Base-by-base conservation (phyloP, 1,140 invertebrate genomes). In the Anagrus nilaparvatae region DNA sequence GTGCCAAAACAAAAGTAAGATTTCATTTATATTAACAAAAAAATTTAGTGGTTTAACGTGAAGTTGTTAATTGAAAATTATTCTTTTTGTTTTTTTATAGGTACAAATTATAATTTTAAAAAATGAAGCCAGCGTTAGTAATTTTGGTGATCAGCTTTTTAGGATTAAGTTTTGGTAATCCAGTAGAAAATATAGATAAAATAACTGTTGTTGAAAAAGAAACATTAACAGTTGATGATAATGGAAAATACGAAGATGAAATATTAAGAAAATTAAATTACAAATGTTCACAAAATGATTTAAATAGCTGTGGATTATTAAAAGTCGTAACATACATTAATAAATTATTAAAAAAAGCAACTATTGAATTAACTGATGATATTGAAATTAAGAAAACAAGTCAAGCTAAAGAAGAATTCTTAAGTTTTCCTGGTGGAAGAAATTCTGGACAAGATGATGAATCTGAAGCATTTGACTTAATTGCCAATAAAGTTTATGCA, bases 291-390 rank as follows among this genome's bases (percentile, higher is more conserved):
- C 75, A 82, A 38, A 73, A 79, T 30, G 82, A 87, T 47, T 74
- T 82, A 9, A 81, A 79, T 20, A 79, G 83, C 13, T 88, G 84
- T 54, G 77, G 84, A 46, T 84, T 85, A 70, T 65, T 84, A 4
- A 86, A 87, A 61, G 58, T 85, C 43, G 78, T 86, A 4, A 80
- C 79, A 2, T 86, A 87, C 53, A 83, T 86, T 67, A 85, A 88
- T 61, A 72, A 78, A 35, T 72, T 87, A 52, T 64, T 87, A 55
- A 82, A 85, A 58, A 88, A 85, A 43, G 78, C 81, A 0, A 76
- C 78, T 32, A 73, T 87, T 48, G 80, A 84, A 52, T 55, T 84
- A 4, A 76, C 77, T 18, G 82, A 85, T 19, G 81, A 82, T 47
- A 67, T 87, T 30, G 79, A 84, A 59, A 81, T 88, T 33, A 77